Evolutionary conservation across 1,140 invertebrate genomes (phyloP), one percentile per base, ranked within the genome.

Genomic region (Homalodisca vitripennis): DNA sequence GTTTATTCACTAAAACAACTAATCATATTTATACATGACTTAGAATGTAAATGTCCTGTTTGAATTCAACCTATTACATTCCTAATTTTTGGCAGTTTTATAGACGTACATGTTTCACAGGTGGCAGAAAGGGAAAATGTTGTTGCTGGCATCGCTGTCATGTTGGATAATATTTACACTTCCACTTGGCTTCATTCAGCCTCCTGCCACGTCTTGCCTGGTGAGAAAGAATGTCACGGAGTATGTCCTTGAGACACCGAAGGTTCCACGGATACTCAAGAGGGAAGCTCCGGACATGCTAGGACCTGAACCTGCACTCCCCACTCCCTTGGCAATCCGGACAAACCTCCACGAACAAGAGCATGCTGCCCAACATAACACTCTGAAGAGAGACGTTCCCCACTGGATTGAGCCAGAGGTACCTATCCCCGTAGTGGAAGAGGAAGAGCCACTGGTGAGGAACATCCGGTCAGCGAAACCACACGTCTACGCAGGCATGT

Each of bases 131-230:
- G 92, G 92, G 12, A 94, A 97, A 79, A 81, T 89, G 47, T 84
- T 99, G 64, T 81, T 99, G 41, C 79, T 99, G n/a, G 91, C 90
- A 41, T 97, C 97, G 0, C 81, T 99, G 14, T 86, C 91, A 2
- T 94, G 93, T 66, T 98, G 97, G 95, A 94, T 99, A 30, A 85
- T 98, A 14, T 99, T 99, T 81, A 99, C 97, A 6, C 83, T 98
- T 60, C 93, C 96, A 0, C 80, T 99, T 71, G 95, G 95, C 29
- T 97, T 97, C 77, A 92, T 99, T 68, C 92, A 97, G 76, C 97
- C 98, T 0, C 89, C 93, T 10, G 90, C 95, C 0, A 90, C 94
- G 17, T 91, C 90, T 6, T 99, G 98, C 78, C 84, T 94, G 73
- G 82, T 91, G 32, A 82, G 84, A 1, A 82, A 85, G 57, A 97